A percentile compares a stretch with the other conserved stretches of the same genome.
Conservation (phyloP, 2,113 vertebrate genomes). For the Spermophilus dauricus region DNA sequence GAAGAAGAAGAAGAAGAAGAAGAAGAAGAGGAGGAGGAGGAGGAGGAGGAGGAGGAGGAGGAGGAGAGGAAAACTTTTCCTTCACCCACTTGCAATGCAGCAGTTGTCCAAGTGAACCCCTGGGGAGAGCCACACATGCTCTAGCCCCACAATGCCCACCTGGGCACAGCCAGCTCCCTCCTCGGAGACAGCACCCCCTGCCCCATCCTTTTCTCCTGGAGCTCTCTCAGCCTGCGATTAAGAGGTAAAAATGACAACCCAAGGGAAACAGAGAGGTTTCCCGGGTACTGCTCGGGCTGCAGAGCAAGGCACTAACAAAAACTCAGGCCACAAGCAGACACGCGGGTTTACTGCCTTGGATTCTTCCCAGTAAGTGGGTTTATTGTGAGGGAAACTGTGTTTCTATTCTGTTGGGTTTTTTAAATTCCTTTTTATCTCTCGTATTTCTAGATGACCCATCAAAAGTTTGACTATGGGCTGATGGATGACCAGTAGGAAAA, state of each 20-base stretch:
- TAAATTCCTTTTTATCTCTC: neutral
- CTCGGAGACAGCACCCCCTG: fast-evolving
- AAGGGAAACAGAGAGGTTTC: neutral
- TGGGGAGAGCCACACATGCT: neutral
- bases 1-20: no score
- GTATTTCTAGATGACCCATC: neutral
- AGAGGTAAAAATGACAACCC: neutral
- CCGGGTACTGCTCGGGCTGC: neutral
- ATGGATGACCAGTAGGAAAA: neutral
- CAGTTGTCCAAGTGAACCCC: neutral
- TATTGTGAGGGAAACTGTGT: neutral
- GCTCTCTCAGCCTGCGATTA: neutral
- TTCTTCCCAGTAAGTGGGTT: neutral
- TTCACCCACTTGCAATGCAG: neutral
- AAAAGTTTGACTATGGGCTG: neutral
- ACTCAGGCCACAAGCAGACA: neutral
- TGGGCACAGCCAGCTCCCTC: neutral
- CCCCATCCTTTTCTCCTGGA: neutral
- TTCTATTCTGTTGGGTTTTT: neutral
- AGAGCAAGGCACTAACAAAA: neutral
- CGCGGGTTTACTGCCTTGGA: neutral
- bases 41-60: no score
- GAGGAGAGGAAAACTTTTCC: neutral
- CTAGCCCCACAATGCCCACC: fast-evolving
- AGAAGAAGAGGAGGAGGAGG: no score